phyloP scores from a whole-genome alignment of 2,888 invertebrate species.

The Protula sp. region DNA sequence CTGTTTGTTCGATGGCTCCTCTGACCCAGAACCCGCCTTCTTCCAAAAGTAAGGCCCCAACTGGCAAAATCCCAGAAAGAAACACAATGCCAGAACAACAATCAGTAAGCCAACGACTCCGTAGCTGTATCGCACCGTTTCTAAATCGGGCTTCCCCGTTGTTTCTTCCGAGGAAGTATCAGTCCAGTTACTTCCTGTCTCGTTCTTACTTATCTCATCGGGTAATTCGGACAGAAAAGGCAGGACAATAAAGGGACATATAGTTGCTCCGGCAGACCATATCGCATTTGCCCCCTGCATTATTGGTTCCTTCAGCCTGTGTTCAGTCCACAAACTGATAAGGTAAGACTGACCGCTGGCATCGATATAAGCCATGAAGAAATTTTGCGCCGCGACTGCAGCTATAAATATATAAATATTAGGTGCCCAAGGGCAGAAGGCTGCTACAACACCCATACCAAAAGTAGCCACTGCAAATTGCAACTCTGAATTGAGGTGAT shows the following conservation, averaged over 20 bases:
- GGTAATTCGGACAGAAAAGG: background rate
- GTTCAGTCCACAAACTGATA: background rate
- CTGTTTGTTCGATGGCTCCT: background rate
- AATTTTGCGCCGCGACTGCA: background rate
- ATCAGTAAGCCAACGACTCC: background rate
- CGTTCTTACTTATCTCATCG: background rate
- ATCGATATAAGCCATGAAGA: background rate
- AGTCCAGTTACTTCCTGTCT: background rate
- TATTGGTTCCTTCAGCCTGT: background rate
- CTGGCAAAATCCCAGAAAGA: no score
- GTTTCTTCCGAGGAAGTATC: background rate
- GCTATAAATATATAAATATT: background rate
- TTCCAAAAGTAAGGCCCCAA: no score
- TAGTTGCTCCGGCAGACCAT: background rate
- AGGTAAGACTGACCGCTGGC: background rate
- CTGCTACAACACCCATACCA: background rate
- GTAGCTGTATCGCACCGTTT: background rate
- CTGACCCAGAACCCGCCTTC: no score
- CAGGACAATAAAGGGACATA: background rate
- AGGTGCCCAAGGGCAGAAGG: background rate
- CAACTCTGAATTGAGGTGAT: background rate
- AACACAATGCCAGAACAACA: background rate
- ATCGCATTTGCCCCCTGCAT: background rate
- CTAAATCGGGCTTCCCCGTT: background rate
- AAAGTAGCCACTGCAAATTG: background rate